These are phyloP conservation scores for Andrena trimmerana DNA, from an alignment of 2,888 invertebrate species.

Conservation along the genomic window DNA sequence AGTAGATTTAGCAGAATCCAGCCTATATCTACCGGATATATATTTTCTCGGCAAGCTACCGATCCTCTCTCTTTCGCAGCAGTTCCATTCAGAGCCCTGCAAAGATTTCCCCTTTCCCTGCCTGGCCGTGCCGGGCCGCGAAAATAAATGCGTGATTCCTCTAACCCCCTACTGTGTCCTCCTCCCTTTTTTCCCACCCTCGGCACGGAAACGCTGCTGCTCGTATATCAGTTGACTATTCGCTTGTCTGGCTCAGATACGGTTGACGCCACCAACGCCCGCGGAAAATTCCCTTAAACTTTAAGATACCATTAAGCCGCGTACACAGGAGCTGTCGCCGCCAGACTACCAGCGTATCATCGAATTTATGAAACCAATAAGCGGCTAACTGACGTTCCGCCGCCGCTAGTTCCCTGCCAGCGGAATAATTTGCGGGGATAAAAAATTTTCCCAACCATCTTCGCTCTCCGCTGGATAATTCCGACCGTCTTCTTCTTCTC, in stretches of 20 bases:
- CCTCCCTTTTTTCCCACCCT: slow-evolving; percentile 1
- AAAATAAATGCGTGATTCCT: slow-evolving; percentile 73
- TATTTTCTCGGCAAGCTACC: slow-evolving; percentile 55
- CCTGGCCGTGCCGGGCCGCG: slow-evolving; percentile 49
- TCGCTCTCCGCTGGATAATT: no score
- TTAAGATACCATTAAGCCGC: slow-evolving; percentile 71
- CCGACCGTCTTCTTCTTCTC: neutral
- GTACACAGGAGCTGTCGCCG: slow-evolving; percentile 65
- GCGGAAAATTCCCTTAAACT: slow-evolving; percentile 70
- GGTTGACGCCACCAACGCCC: slow-evolving; percentile 59
- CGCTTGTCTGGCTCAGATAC: slow-evolving; percentile 74
- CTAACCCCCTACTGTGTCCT: neutral
- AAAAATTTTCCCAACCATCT: slow-evolving; percentile 10
- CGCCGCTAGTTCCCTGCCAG: neutral
- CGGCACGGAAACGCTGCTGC: slow-evolving; percentile 47
- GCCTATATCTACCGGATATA: slow-evolving; percentile 64
- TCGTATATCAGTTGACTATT: slow-evolving; percentile 74
- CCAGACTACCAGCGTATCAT: slow-evolving; percentile 48
- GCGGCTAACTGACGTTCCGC: slow-evolving; percentile 32
- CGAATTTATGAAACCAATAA: slow-evolving; percentile 71
- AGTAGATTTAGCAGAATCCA: slow-evolving; percentile 72
- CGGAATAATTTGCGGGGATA: slow-evolving; percentile 29
- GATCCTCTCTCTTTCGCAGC: slow-evolving; percentile 23
- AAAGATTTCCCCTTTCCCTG: slow-evolving; percentile 59
- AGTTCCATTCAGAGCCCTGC: slow-evolving; percentile 52